A percentile compares a stretch with the other conserved stretches of the same genome.
These are phyloP conservation scores for Scrobipalpa atriplicella DNA, from an alignment of 2,888 invertebrate species.

Conservation along the genomic window DNA sequence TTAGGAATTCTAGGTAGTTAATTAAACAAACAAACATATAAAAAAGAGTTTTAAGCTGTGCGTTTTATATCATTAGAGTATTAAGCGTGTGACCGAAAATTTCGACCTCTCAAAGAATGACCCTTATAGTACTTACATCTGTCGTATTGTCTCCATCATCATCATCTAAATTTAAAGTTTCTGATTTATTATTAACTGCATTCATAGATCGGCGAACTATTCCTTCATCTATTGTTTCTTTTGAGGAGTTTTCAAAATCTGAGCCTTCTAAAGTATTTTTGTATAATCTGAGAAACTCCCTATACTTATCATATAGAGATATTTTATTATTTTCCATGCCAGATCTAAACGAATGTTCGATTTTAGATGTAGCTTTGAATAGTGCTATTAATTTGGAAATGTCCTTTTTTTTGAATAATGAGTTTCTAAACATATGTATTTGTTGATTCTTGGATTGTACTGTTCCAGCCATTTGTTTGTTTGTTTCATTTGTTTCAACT, in stretches of 20 bases:
- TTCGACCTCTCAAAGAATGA: too few relatives aligned
- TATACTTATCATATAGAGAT: not conserved
- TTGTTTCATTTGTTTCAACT: too few relatives aligned
- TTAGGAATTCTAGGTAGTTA: too few relatives aligned
- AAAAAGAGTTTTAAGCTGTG: too few relatives aligned
- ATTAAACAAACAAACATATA: too few relatives aligned
- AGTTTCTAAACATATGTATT: too few relatives aligned
- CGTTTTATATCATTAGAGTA: too few relatives aligned
- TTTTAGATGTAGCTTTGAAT: not conserved
- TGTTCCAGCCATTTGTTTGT: too few relatives aligned
- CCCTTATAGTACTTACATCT: not conserved
- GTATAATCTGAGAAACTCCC: too few relatives aligned
- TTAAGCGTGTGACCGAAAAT: too few relatives aligned
- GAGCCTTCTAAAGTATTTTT: not conserved
- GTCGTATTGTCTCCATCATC: not conserved
- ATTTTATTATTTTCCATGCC: not conserved
- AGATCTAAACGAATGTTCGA: not conserved
- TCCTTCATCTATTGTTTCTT: not conserved
- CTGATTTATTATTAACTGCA: not conserved
- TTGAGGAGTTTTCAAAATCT: not conserved
- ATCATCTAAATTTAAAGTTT: not conserved
- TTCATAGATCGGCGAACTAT: not conserved
- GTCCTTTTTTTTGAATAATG: too few relatives aligned
- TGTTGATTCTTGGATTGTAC: too few relatives aligned
- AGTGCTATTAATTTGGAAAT: not conserved